Evolutionary conservation across 2,113 vertebrate genomes (phyloP).

Genomic region (Chloroceryle aenea): DNA sequence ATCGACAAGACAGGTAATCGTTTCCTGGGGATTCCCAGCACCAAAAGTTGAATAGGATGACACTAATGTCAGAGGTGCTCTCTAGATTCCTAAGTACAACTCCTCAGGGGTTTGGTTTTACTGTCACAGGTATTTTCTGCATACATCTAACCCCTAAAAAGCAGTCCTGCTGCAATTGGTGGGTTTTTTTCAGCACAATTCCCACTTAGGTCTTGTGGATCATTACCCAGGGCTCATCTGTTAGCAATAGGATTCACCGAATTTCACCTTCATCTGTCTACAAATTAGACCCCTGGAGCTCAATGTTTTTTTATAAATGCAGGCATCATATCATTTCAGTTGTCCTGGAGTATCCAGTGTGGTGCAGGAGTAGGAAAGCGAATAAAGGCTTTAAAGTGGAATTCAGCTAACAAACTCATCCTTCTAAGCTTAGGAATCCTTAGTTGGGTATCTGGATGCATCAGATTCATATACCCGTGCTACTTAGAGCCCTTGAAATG

Average conservation of each 20-base stretch:
- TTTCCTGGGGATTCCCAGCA: background rate
- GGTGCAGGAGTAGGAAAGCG: background rate
- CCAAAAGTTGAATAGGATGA: background rate
- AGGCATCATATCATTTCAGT: background rate
- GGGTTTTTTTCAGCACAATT: background rate
- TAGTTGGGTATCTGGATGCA: background rate
- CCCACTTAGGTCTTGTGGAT: background rate
- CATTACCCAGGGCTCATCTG: background rate
- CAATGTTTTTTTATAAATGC: background rate
- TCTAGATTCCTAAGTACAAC: background rate
- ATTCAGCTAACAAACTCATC: background rate
- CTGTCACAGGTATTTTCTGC: background rate
- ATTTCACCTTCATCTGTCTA: background rate
- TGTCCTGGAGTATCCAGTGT: background rate
- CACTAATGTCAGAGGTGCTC: background rate
- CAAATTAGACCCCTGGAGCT: slow-evolving; percentile 26
- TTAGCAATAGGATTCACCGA: slow-evolving; percentile 16
- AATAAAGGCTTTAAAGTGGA: background rate
- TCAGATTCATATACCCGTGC: background rate
- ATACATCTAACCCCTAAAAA: background rate
- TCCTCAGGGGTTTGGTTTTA: background rate
- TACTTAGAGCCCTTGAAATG: background rate
- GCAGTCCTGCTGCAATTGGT: background rate
- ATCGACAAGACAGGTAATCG: background rate
- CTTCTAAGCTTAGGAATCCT: background rate